phyloP scores from a whole-genome alignment of 2,888 invertebrate genomes.

The Coecobrya sp. region DNA sequence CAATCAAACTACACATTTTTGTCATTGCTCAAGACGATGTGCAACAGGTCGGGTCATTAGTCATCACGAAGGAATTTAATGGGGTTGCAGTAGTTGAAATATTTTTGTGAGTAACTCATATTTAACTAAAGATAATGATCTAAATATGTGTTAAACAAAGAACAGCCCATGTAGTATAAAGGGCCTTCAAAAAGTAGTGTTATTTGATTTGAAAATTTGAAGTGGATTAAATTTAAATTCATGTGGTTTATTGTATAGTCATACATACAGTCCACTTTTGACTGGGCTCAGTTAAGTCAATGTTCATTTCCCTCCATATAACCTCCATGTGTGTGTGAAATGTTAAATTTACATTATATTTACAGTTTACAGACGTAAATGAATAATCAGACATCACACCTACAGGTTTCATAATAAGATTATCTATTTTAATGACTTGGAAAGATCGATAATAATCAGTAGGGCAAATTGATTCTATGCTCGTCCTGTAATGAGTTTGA shows the following conservation, averaged over 20 bases:
- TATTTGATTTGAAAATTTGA: too few species aligned
- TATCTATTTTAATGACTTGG: constrained; percentile 23
- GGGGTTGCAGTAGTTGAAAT: neutral
- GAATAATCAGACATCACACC: neutral
- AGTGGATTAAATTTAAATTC: too few species aligned
- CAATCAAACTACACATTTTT: neutral
- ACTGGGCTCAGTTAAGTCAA: too few species aligned
- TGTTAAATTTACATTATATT: too few species aligned
- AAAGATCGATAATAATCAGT: neutral
- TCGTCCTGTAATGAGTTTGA: constrained; percentile 27
- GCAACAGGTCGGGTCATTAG: neutral
- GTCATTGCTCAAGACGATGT: neutral
- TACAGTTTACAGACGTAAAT: neutral
- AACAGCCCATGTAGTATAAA: too few species aligned
- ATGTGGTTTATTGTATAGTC: too few species aligned
- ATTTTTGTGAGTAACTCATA: neutral
- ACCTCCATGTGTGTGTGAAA: too few species aligned
- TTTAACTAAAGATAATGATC: too few species aligned
- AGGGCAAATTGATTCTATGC: neutral
- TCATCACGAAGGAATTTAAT: neutral
- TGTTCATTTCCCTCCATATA: too few species aligned
- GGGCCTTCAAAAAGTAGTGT: too few species aligned
- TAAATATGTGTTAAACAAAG: too few species aligned
- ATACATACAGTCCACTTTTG: too few species aligned
- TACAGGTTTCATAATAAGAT: neutral